These are phyloP conservation scores for Xylocampa areola DNA, from an alignment of 2,888 invertebrate genomes.

Conservation along the genomic window DNA sequence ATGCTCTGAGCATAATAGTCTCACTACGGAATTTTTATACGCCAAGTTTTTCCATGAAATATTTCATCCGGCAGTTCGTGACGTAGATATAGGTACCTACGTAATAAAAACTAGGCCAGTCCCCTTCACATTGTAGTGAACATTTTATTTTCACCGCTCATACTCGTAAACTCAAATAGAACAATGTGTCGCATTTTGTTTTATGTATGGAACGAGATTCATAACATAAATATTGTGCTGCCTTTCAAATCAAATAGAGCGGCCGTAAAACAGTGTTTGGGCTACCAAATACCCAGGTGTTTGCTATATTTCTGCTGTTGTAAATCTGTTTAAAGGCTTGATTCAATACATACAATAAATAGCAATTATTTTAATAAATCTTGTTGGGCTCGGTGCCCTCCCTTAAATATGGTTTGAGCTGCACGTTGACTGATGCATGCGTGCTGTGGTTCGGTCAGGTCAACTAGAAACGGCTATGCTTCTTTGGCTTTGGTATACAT, in stretches of 20 bases:
- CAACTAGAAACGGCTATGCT: too few relatives aligned
- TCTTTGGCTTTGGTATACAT: too few relatives aligned
- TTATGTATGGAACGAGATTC: slow-evolving; percentile 42
- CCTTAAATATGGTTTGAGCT: too few relatives aligned
- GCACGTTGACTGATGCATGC: too few relatives aligned
- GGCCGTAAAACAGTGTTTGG: slow-evolving; percentile 33
- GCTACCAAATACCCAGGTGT: slow-evolving; percentile 23
- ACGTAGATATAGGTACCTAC: slow-evolving; percentile 18
- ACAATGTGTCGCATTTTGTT: slow-evolving; percentile 40
- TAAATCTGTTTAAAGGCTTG: slow-evolving; percentile 10
- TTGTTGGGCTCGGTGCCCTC: too few relatives aligned
- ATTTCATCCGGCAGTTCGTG: slow-evolving; percentile 10
- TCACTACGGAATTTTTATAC: neutral
- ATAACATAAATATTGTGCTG: slow-evolving; percentile 26
- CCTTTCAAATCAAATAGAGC: slow-evolving; percentile 52
- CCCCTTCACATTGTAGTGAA: slow-evolving; percentile 15
- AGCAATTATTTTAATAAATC: too few relatives aligned
- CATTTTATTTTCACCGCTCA: slow-evolving; percentile 50
- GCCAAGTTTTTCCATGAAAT: slow-evolving; percentile 18
- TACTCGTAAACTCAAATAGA: slow-evolving; percentile 55
- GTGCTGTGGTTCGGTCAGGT: too few relatives aligned
- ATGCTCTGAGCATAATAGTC: slow-evolving; percentile 2
- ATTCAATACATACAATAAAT: neutral
- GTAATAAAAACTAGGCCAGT: slow-evolving; percentile 38
- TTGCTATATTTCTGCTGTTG: slow-evolving; percentile 2